These are phyloP conservation scores for Papilio gigon DNA, from an alignment of 2,888 invertebrate genomes.

Conservation along the genomic window DNA sequence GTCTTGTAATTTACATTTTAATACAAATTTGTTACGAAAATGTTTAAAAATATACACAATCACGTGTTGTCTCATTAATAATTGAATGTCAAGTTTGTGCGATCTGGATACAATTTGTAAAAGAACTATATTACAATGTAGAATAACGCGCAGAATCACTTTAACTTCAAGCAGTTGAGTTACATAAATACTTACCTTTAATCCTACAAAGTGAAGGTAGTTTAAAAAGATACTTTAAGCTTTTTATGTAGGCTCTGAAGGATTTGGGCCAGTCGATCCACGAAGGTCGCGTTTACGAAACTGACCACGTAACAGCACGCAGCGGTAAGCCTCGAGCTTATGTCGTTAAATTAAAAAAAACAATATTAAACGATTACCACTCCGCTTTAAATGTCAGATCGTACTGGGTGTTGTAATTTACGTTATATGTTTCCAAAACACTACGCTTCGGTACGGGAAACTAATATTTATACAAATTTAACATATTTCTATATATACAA, in stretches of 20 bases:
- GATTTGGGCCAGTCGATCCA: constrained; percentile 7
- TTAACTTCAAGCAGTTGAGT: too few species aligned
- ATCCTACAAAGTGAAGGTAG: not conserved
- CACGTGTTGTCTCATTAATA: too few species aligned
- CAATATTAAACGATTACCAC: not conserved
- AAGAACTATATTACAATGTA: too few species aligned
- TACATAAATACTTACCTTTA: not conserved
- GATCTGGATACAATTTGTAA: too few species aligned
- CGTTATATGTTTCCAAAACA: not conserved
- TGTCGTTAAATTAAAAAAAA: not conserved
- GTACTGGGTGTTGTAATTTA: not conserved
- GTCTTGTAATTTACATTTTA: not conserved
- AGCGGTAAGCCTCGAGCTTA: not conserved
- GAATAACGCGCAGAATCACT: not conserved
- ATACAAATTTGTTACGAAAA: too few species aligned
- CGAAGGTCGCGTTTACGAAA: constrained; percentile 15
- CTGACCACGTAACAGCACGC: not conserved
- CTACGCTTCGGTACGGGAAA: too few species aligned
- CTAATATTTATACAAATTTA: too few species aligned
- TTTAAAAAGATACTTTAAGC: not conserved
- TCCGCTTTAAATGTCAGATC: not conserved
- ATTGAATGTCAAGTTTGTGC: too few species aligned
- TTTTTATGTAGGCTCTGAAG: constrained; percentile 13
- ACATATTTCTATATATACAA: too few species aligned
- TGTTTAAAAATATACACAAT: too few species aligned